Evolutionary conservation across 2,888 invertebrate genomes (phyloP).

Genomic region (Coelinius sp.): DNA sequence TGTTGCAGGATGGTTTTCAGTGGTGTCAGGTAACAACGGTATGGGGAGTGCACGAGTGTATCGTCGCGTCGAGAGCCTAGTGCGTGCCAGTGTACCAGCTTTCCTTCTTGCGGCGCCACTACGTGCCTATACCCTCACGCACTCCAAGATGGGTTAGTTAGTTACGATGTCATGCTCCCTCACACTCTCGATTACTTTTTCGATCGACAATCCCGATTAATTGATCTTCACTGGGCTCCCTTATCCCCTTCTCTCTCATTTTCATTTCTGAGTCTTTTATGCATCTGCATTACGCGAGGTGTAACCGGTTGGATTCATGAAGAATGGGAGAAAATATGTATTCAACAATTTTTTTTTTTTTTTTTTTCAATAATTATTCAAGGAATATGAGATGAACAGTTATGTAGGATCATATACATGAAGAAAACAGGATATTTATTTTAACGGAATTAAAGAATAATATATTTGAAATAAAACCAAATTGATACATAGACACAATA

Average conservation of each 20-base stretch:
- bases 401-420: too few species aligned
- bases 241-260: neutral
- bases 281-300: neutral
- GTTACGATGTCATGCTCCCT: constrained; percentile 28
- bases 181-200: constrained; percentile 24
- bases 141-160: constrained; percentile 68
- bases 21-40: constrained; percentile 68
- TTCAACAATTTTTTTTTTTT: too few species aligned
- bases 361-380: too few species aligned
- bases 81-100: constrained; percentile 66
- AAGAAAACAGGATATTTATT: too few species aligned
- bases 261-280: neutral
- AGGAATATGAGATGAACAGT: too few species aligned
- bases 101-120: constrained; percentile 67
- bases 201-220: constrained; percentile 27
- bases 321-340: neutral
- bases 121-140: constrained; percentile 66
- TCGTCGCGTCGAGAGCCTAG: constrained; percentile 66
- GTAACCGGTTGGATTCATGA: neutral
- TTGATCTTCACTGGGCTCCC: neutral
- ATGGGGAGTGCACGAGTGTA: constrained; percentile 67
- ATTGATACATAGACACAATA: too few species aligned
- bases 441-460: too few species aligned
- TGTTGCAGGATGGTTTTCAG: constrained; percentile 70
- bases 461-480: too few species aligned